phyloP scores from a whole-genome alignment of 2,888 invertebrate genomes.

The Dorcus hopei region DNA sequence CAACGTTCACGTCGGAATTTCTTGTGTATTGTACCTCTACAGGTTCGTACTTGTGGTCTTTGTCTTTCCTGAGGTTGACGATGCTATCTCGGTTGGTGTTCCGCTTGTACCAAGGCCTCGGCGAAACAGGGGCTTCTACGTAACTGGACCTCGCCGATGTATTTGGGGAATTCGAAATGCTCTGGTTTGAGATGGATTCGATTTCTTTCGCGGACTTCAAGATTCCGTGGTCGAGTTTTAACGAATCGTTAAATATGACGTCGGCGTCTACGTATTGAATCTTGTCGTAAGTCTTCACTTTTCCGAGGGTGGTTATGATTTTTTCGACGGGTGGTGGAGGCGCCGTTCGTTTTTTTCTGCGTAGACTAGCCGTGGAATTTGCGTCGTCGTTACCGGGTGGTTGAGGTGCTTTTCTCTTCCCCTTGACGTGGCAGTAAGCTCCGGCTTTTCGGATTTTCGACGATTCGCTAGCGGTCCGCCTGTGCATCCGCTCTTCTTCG shows the following conservation, averaged over 20 bases:
- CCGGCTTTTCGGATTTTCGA: conserved; percentile 58
- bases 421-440: conserved; percentile 64
- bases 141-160: conserved; percentile 35
- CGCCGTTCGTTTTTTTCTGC: conserved; percentile 48
- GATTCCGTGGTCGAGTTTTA: conserved; percentile 52
- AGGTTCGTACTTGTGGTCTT: conserved; percentile 41
- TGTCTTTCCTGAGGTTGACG: conserved; percentile 36
- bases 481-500: conserved; percentile 46
- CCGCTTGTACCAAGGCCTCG: conserved; percentile 67
- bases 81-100: conserved; percentile 38
- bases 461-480: conserved; percentile 62
- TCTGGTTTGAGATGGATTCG: conserved; percentile 21
- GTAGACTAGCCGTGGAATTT: conserved; percentile 39
- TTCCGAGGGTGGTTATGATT: conserved; percentile 4
- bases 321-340: conserved; percentile 48
- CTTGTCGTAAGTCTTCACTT: conserved; percentile 21
- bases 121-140: conserved; percentile 49
- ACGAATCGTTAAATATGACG: conserved; percentile 47
- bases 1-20: conserved; percentile 39
- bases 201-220: conserved; percentile 48
- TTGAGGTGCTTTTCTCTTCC: conserved; percentile 70
- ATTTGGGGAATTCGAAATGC: conserved; percentile 28
- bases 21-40: conserved; percentile 52
- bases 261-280: conserved; percentile 34
- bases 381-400: conserved; percentile 53